phyloP scores from a whole-genome alignment of 2,113 vertebrate species.

The Erpornis zantholeuca region DNA sequence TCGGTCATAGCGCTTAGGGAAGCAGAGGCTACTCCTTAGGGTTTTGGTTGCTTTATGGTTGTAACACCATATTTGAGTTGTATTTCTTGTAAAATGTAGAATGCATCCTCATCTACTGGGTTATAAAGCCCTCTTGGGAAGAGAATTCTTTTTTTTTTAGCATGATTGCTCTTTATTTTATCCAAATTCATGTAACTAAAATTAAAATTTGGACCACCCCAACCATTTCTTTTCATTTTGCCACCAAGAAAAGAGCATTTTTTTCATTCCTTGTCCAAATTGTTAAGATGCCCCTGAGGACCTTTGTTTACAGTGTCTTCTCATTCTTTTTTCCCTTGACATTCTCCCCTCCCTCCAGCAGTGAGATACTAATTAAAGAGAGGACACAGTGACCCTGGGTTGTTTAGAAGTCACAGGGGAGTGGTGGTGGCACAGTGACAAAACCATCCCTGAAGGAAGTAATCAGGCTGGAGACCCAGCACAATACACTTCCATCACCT shows the following conservation, averaged over 20 bases:
- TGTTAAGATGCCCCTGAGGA: constrained; percentile 66
- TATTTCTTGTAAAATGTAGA: not conserved
- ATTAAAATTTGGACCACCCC: not conserved
- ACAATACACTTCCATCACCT: constrained; percentile 37
- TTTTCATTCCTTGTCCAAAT: constrained; percentile 66
- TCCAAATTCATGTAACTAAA: not conserved
- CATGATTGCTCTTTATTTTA: not conserved
- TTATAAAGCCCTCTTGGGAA: not conserved
- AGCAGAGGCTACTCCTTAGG: not conserved
- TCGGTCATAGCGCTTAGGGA: not conserved
- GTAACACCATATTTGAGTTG: not conserved
- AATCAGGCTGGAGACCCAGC: constrained; percentile 44
- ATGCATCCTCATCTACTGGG: not conserved
- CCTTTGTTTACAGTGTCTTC: constrained; percentile 70
- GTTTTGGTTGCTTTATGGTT: not conserved
- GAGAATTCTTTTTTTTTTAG: not conserved
- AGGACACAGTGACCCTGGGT: constrained; percentile 67
- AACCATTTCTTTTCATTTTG: not conserved
- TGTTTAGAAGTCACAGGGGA: constrained; percentile 70
- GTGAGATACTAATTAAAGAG: constrained; percentile 78
- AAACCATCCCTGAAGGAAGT: constrained; percentile 69
- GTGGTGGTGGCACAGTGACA: constrained; percentile 55
- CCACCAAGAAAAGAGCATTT: constrained; percentile 46
- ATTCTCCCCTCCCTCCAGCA: constrained; percentile 65
- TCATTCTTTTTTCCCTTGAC: constrained; percentile 68